phyloP scores from a whole-genome alignment of 2,888 invertebrate genomes.

The Drosophila pegasa region DNA sequence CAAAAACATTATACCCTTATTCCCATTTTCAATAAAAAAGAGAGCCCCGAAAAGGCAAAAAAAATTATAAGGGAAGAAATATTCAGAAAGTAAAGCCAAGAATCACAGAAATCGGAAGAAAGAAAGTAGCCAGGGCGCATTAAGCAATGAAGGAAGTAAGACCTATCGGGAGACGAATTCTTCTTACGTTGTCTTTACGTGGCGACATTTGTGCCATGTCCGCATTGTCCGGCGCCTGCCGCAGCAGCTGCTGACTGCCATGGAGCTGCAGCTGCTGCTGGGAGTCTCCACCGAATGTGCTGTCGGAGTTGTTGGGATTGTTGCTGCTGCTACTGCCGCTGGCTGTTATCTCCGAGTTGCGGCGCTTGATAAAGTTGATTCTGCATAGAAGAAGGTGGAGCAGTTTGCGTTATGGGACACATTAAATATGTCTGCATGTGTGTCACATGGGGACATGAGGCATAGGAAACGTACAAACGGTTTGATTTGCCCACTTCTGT shows the following conservation, averaged over 20 bases:
- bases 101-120: not conserved
- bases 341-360: constrained; percentile 83
- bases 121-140: not conserved
- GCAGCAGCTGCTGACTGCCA: constrained; percentile 74
- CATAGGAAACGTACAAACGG: constrained; percentile 83
- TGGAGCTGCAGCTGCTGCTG: constrained; percentile 64
- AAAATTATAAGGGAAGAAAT: not conserved
- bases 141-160: not conserved
- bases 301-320: constrained; percentile 82
- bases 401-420: not conserved
- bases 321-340: constrained; percentile 67
- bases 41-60: not conserved
- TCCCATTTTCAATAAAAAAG: too few species aligned
- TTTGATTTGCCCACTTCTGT: constrained; percentile 84
- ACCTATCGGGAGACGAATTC: too few species aligned
- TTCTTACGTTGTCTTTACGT: constrained; percentile 84
- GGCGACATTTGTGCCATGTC: constrained; percentile 81
- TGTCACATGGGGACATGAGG: constrained; percentile 3
- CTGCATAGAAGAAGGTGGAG: constrained; percentile 52
- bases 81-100: not conserved
- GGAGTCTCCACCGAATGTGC: constrained; percentile 82
- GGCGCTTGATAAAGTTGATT: constrained; percentile 84
- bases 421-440: not conserved
- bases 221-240: constrained; percentile 61
- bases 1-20: too few species aligned